Evolutionary conservation across 2,113 vertebrate species (phyloP).

Genomic region (Bos javanicus): DNA sequence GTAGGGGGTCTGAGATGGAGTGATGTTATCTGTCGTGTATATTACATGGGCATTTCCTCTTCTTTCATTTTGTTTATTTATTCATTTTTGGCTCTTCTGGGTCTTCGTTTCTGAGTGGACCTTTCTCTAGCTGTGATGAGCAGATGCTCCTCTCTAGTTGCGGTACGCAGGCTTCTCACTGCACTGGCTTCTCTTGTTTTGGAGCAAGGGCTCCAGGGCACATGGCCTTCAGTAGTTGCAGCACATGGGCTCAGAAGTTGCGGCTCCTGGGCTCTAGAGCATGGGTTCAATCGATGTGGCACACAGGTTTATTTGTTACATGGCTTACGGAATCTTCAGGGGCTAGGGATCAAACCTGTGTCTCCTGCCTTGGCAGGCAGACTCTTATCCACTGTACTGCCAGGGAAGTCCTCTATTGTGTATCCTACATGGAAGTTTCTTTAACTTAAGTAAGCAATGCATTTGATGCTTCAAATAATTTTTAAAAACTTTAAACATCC

Average conservation of each 20-base stretch:
- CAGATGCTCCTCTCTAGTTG: neutral
- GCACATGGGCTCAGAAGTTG: neutral
- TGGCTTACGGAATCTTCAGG: neutral
- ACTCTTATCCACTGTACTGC: neutral
- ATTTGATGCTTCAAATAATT: neutral
- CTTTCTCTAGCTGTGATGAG: neutral
- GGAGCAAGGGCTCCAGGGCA: neutral
- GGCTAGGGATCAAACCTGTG: neutral
- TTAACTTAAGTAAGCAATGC: neutral
- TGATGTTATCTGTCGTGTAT: neutral
- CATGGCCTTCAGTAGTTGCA: neutral
- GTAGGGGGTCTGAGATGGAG: neutral
- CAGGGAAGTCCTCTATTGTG: neutral
- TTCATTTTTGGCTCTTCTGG: neutral
- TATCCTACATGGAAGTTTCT: neutral
- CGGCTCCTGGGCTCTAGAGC: neutral
- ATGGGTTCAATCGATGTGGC: neutral
- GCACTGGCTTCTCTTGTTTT: neutral
- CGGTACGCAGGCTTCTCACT: neutral
- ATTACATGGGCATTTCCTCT: neutral
- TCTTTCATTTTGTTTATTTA: neutral
- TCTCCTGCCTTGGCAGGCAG: neutral
- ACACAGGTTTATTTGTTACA: neutral
- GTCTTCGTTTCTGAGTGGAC: neutral
- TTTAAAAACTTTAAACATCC: neutral